Evolutionary conservation across 1,140 invertebrate species (phyloP).

Genomic region (Brachystomella parvula): DNA sequence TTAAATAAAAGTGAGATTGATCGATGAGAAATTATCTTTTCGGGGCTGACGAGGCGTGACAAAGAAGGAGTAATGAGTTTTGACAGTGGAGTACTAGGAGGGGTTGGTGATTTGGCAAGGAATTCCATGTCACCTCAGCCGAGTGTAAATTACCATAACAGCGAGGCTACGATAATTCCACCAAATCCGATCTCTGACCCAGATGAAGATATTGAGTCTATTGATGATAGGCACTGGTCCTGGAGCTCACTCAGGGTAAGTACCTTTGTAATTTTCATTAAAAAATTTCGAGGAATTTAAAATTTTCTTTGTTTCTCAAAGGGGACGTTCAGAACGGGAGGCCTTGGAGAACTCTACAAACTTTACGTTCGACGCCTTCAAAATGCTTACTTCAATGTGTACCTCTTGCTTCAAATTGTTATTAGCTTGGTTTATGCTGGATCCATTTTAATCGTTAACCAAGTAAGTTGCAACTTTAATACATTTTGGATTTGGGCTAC

Average conservation of each 20-base stretch:
- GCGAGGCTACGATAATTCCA: background rate
- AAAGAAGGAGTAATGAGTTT: background rate
- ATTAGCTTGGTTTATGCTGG: slow-evolving; percentile 56
- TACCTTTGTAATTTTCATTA: background rate
- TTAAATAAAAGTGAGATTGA: no score
- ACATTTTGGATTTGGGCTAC: no score
- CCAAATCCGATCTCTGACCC: no score
- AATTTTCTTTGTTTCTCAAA: slow-evolving; percentile 43
- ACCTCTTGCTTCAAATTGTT: slow-evolving; percentile 58
- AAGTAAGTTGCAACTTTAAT: background rate
- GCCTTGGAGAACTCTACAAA: slow-evolving; percentile 61
- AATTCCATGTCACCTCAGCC: background rate
- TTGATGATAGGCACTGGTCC: slow-evolving; percentile 41
- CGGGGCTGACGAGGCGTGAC: background rate
- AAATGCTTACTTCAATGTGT: slow-evolving; percentile 66
- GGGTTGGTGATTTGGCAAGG: background rate
- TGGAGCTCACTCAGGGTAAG: slow-evolving; percentile 40
- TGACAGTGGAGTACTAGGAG: background rate
- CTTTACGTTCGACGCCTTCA: slow-evolving; percentile 65
- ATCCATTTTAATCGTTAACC: slow-evolving; percentile 43
- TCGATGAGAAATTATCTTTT: no score
- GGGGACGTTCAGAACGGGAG: slow-evolving; percentile 64
- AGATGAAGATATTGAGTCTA: slow-evolving; percentile 20
- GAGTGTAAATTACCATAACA: background rate
- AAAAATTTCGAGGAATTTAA: background rate